These are phyloP conservation scores for Glareola pratincola DNA, from an alignment of 2,113 vertebrate species.

Conservation along the genomic window DNA sequence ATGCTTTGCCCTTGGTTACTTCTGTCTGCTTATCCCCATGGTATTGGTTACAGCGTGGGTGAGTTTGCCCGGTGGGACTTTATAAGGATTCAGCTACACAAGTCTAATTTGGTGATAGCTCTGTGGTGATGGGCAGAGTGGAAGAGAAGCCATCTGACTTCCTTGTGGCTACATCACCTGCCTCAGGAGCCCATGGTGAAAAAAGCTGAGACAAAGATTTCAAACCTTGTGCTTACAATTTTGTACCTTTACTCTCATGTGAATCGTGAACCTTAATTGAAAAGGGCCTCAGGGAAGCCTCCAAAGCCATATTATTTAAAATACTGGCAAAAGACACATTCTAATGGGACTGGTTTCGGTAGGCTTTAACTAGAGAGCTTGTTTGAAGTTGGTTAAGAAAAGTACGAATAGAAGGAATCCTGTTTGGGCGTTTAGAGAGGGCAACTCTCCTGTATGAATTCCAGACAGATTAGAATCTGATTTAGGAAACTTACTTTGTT, in stretches of 20 bases:
- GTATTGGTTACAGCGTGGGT: neutral
- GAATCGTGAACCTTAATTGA: neutral
- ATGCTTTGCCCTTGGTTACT: neutral
- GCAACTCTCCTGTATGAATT: neutral
- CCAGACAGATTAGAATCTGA: neutral
- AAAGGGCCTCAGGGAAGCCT: neutral
- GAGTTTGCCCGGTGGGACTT: neutral
- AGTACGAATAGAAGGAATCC: neutral
- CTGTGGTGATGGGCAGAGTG: neutral
- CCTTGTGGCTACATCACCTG: neutral
- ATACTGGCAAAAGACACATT: neutral
- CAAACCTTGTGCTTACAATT: neutral
- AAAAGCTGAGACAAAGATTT: neutral
- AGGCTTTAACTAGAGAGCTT: neutral
- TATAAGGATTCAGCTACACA: neutral
- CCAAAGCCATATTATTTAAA: neutral
- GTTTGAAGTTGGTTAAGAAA: neutral
- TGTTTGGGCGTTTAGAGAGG: neutral
- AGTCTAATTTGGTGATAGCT: neutral
- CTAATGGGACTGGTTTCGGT: neutral
- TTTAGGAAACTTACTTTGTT: neutral
- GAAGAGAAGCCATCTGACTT: neutral
- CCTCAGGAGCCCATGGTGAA: rapidly evolving
- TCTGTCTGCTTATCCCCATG: neutral
- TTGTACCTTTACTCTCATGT: neutral